These are phyloP conservation scores for Oreochromis mossambicus DNA, from an alignment of 2,797 vertebrate species.

Conservation along the genomic window DNA sequence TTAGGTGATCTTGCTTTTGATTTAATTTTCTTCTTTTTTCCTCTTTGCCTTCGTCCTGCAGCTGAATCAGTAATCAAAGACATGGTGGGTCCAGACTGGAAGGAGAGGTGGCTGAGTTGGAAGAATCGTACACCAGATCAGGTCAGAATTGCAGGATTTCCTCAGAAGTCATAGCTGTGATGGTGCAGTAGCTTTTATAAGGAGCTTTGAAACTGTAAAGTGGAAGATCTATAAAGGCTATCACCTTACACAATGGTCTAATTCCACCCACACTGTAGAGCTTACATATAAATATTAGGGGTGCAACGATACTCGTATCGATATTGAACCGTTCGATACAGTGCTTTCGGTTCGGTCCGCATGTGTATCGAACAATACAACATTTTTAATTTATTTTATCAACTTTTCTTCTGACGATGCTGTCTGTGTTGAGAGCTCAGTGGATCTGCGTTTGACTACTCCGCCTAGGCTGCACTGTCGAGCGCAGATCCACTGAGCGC, in stretches of 20 bases:
- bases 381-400: too few species aligned
- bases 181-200: neutral
- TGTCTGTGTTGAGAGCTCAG: too few species aligned
- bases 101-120: conserved; percentile 92
- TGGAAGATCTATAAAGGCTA: neutral
- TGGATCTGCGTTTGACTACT: too few species aligned
- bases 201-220: neutral
- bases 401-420: too few species aligned
- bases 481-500: too few species aligned
- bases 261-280: neutral
- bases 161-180: neutral
- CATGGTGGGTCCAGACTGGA: conserved; percentile 98
- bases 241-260: neutral
- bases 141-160: conserved; percentile 64
- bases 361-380: too few species aligned
- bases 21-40: neutral
- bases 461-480: too few species aligned
- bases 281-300: neutral
- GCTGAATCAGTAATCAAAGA: conserved; percentile 92
- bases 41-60: conserved; percentile 44
- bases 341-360: too few species aligned
- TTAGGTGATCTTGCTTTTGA: neutral
- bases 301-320: too few species aligned
- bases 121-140: conserved; percentile 89
- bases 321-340: too few species aligned